Base-by-base conservation (phyloP, 2,797 vertebrate genomes). In the Schizothorax lantsangensis region DNA sequence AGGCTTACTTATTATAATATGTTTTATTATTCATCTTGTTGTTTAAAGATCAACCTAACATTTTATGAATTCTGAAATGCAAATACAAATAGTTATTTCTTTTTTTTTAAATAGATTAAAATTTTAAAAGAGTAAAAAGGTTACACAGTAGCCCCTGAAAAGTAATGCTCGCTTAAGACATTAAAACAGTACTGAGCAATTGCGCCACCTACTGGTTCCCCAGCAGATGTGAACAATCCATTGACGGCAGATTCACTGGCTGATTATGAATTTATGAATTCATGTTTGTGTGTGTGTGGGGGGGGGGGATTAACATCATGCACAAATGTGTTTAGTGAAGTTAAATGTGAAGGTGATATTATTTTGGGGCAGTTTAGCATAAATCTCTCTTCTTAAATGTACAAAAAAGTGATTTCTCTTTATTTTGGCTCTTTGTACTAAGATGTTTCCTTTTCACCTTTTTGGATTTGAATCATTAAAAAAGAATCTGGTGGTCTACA, bases 121-220 rank as follows among this genome's bases (percentile, higher is more conserved):
- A 17, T 14, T 26, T 43, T 26, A 62, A 71, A 72, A 57, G 19
- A 23, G 23, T 33, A 49, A 36, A 77, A 36, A 3, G 19, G 33
- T 74, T 21, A 26, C 15, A 43, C 14, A 15, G 77, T n/a, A n/a
- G 2, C 11, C 14, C 17, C 52, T 73, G 36, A 14, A 72, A 12
- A 30, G 72, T 30, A 54, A 8, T 26, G 3, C 15, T 11, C 1
- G 6, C 12, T 23, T 15, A 26, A 40, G 11, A 64, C 36, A 52
- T 69, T 14, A 49, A 75, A 23, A 49, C 4, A 15, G 54, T 19
- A 57, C 2, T 68, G n/a, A 57, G 47, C 74, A 54, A 23, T 85
- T 79, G 64, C 47, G 11, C 84, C 74, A 54, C 49, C 64, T 79
- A 69, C 74, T 57, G 84, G n/a, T n/a, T n/a, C 1, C 66, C 14